Evolutionary conservation across 2,113 vertebrate genomes (phyloP).

Genomic region (Strix uralensis): DNA sequence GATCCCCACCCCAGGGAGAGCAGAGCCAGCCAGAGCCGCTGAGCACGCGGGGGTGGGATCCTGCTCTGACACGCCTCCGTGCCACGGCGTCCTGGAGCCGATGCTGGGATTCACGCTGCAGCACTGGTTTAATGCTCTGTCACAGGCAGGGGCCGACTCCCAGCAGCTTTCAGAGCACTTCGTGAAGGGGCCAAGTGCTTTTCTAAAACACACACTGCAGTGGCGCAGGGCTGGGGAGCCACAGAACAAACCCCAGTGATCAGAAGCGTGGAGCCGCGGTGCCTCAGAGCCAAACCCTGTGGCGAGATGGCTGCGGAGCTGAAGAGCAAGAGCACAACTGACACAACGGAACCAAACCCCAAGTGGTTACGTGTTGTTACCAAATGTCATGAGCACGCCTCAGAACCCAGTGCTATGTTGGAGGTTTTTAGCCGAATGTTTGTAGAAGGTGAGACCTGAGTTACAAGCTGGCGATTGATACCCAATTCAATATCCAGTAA

Average conservation of each 20-base stretch:
- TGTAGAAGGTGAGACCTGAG: background rate
- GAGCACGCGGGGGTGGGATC: background rate
- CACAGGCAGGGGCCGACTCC: background rate
- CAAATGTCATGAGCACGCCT: accelerated
- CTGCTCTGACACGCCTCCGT: background rate
- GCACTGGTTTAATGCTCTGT: background rate
- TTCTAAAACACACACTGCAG: background rate
- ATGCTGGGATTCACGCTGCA: background rate
- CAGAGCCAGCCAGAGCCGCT: background rate
- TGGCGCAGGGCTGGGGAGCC: background rate
- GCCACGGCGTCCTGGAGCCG: background rate
- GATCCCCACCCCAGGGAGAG: background rate
- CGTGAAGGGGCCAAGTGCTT: background rate
- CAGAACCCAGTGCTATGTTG: accelerated
- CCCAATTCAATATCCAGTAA: background rate
- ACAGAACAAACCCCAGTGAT: accelerated
- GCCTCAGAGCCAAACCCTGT: no score
- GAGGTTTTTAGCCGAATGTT: background rate
- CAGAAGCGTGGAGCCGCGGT: no score
- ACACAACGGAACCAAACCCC: background rate
- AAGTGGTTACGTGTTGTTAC: background rate
- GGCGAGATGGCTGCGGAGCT: background rate
- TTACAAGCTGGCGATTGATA: accelerated
- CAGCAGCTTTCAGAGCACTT: background rate
- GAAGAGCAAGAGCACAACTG: background rate